phyloP scores from a whole-genome alignment of 2,888 invertebrate genomes.

The Listrodromus nycthemerus region DNA sequence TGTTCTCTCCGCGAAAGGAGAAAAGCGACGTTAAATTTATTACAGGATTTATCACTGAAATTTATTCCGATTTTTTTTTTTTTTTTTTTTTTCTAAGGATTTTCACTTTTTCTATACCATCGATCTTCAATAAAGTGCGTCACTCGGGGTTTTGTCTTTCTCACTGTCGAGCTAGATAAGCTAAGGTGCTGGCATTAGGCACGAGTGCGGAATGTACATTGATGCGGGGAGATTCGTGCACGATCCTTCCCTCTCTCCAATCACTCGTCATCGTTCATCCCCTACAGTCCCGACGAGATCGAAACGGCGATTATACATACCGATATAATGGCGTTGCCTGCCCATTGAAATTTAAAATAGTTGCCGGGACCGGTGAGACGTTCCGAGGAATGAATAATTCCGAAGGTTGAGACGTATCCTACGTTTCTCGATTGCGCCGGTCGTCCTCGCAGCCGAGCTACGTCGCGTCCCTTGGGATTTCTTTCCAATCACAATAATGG shows the following conservation, averaged over 20 bases:
- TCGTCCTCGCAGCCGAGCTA: not conserved
- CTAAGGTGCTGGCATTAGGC: not conserved
- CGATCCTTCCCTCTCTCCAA: not conserved
- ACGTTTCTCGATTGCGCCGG: conserved; percentile 12
- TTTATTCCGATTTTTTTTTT: not conserved
- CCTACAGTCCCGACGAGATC: not conserved
- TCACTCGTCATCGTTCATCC: not conserved
- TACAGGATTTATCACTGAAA: not conserved
- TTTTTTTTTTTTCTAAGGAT: not conserved
- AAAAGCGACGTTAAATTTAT: not conserved
- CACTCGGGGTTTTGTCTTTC: conserved; percentile 4
- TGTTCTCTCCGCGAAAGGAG: not conserved
- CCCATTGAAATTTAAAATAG: conserved; percentile 41
- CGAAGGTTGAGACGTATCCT: conserved; percentile 29
- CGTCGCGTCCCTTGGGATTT: conserved; percentile 33
- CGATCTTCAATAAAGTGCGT: not conserved
- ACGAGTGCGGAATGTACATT: not conserved
- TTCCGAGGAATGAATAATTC: conserved; percentile 52
- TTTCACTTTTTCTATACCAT: not conserved
- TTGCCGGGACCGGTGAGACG: not conserved
- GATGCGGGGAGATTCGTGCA: not conserved
- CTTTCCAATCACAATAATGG: conserved; percentile 53
- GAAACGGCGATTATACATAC: conserved; percentile 7
- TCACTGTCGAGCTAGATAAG: conserved; percentile 5
- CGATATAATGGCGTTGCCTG: conserved; percentile 29